Evolutionary conservation across 2,888 invertebrate species (phyloP), one percentile per base, ranked within the genome.

Genomic region (Anoncus sp.): DNA sequence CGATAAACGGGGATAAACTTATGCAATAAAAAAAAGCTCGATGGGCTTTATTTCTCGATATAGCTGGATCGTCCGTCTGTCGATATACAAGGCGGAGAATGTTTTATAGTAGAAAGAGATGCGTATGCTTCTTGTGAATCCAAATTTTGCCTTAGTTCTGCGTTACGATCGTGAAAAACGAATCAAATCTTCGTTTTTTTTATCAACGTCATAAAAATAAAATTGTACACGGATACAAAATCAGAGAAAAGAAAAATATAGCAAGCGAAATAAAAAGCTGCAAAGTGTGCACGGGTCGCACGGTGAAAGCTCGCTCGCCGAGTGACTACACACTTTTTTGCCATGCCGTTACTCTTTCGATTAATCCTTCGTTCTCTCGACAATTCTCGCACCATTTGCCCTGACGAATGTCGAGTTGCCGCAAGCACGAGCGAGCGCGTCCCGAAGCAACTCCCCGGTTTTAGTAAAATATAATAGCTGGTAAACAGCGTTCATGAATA

Each of bases 401-500:
- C 74, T 80, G 74, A 78, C 80, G 77, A 80, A 81, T 78, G 73
- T 78, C 65, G 71, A 65, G 77, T 45, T 60, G 40, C 53, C 51
- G 53, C 63, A 43, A 62, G 51, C 70, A 63, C 76, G 76, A 76
- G 40, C 57, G 77, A 57, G 70, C 66, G 76, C 66, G 57, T 22
- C 55, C 53, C 38, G 60, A 57, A 38, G 72, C 57, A 70, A 71
- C 78, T 74, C 35, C 49, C 55, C 47, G 43, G 70, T 66, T 79
- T 77, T 62, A 69, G 70, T 59, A 73, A 77, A 84, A 84, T 81
- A 81, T 84, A 83, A 84, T 82, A 82, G 79, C 80, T 79, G 71
- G 81, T 83, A 82, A 84, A 80, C 82, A 82, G 78, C 69, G 77
- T 81, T 80, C 81, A 81, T 83, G 85, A 83, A 85, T 85, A 83